These are phyloP conservation scores for Drosophila obscura DNA, from an alignment of 1,140 invertebrate species.

Conservation along the genomic window DNA sequence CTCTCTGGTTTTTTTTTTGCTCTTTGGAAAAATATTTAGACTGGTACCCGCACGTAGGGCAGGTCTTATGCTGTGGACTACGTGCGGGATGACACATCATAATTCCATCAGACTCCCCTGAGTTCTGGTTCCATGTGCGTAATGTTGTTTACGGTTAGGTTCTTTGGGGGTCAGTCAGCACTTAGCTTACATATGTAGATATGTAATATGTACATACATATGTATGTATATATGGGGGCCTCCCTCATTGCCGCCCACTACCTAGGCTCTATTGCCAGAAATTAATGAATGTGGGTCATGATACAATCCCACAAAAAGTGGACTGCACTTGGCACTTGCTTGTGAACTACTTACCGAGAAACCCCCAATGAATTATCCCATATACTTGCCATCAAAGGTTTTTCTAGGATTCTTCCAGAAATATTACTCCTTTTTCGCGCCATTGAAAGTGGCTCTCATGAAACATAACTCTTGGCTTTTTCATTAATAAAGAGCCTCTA, in stretches of 20 bases:
- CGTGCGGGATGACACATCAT: slow-evolving; percentile 72
- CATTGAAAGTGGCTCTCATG: too few relatives aligned
- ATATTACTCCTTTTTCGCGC: too few relatives aligned
- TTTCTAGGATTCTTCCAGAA: too few relatives aligned
- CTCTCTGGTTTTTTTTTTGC: background rate
- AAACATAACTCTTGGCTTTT: too few relatives aligned
- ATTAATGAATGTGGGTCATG: slow-evolving; percentile 44
- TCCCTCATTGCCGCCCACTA: slow-evolving; percentile 1
- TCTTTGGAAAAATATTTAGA: slow-evolving; percentile 13
- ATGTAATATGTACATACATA: background rate
- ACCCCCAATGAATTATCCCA: too few relatives aligned
- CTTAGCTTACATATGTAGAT: slow-evolving; percentile 25
- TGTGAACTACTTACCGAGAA: too few relatives aligned
- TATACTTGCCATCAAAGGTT: too few relatives aligned
- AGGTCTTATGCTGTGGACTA: slow-evolving; percentile 58
- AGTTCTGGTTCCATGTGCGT: slow-evolving; percentile 12
- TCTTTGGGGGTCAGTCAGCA: slow-evolving; percentile 61
- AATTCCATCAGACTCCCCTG: slow-evolving; percentile 13
- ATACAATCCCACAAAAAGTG: too few relatives aligned
- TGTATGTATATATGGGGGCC: too few relatives aligned
- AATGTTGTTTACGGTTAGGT: slow-evolving; percentile 37
- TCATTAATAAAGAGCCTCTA: too few relatives aligned
- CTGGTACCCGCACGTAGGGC: slow-evolving; percentile 61
- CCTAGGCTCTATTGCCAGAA: background rate
- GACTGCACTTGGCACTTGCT: too few relatives aligned